Base-by-base conservation (phyloP, 2,888 invertebrate species). In the Calameuta filiformis region DNA sequence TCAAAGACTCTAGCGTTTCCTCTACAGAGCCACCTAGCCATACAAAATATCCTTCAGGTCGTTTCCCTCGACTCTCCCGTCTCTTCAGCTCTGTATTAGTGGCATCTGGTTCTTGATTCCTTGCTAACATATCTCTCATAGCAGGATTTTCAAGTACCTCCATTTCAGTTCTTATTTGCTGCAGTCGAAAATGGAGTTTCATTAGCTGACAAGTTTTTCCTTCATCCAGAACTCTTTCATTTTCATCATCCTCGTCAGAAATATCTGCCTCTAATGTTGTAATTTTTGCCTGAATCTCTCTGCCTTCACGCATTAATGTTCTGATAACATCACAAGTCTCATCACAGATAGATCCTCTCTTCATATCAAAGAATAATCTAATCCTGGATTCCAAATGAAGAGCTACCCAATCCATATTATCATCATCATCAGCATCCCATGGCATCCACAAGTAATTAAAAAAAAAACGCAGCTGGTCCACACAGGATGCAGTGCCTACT, bases 381-480 rank as follows among this genome's bases (percentile, higher is more conserved):
- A 94, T 91, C 76, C 94, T 92, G 1, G 92, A 87, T 82, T 93
- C 92, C 73, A 95, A 89, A 88, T 94, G 93, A 78, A 92, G 91
- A 68, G 90, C 89, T 34, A 93, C 92, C 94, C 94, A 94, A 87
- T 94, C 93, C n/a, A 91, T 91, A 1, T 92, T 92, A 1, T 94
- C 92, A 83, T 94, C 95, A 78, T 94, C 94, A 77, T 95, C 95
- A 73, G 93, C 92, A 82, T 95, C 95, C 95, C 95, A 95, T 0
- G 95, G 95, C 94, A 95, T 94, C 93, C 95, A 94, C 69, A 95
- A 90, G 81, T 95, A 92, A 68, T 93, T 93, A 85, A 94, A 95
- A 86, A 94, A 95, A 83, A 95, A 95, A 84, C 95, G 92, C 81
- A 95, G 89, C 82, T 94, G 92, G 90, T 95, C 95, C 80, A 95